phyloP scores from a whole-genome alignment of 2,113 vertebrate species.

The Glareola pratincola region DNA sequence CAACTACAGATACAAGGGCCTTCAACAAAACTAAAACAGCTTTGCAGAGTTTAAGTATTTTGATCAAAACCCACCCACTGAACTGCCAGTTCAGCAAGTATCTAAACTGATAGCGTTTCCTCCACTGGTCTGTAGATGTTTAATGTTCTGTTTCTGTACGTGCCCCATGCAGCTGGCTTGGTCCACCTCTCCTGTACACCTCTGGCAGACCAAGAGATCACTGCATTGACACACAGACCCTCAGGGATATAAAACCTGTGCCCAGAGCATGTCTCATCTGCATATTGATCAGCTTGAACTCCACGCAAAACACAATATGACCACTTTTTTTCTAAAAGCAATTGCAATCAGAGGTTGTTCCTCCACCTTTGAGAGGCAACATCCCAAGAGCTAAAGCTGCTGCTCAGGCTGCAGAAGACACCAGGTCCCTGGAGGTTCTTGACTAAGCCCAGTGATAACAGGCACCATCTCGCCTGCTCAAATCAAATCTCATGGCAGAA shows the following conservation, averaged over 20 bases:
- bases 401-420: background rate
- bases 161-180: background rate
- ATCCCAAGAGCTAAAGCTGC: background rate
- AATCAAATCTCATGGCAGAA: background rate
- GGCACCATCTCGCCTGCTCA: background rate
- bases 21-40: background rate
- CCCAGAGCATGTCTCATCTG: background rate
- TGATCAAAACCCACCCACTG: background rate
- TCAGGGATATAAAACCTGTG: background rate
- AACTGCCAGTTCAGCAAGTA: background rate
- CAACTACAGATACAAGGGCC: background rate
- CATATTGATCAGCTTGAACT: background rate
- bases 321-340: background rate
- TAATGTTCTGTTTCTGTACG: background rate
- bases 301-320: background rate
- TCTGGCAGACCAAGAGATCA: background rate
- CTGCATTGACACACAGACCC: background rate
- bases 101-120: background rate
- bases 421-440: rapidly evolving
- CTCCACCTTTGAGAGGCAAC: background rate
- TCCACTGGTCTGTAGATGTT: background rate
- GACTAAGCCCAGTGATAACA: background rate
- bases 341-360: background rate
- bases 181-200: background rate
- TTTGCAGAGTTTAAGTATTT: background rate